Evolutionary conservation across 2,113 vertebrate species (phyloP).

Genomic region (Platichthys flesus): DNA sequence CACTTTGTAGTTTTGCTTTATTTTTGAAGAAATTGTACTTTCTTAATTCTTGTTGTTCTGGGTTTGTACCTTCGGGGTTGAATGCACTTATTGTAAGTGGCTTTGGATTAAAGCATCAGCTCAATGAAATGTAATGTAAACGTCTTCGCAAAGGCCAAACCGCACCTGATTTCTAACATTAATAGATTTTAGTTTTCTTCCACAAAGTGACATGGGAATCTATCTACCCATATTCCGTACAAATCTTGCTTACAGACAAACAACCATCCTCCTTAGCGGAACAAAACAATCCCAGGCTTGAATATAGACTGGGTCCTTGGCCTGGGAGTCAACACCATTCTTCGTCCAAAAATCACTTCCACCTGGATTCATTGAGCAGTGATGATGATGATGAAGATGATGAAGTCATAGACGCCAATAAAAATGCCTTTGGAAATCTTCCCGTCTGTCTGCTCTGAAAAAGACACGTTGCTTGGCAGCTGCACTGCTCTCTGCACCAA

Average conservation of each 20-base stretch:
- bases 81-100: too few relatives aligned
- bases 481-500: background rate
- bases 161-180: too few relatives aligned
- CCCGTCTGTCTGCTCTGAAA: background rate
- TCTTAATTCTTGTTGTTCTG: too few relatives aligned
- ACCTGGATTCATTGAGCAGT: background rate
- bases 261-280: background rate
- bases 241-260: background rate
- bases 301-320: background rate
- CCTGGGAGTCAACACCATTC: background rate
- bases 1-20: too few relatives aligned
- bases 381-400: background rate
- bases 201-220: too few relatives aligned
- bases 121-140: too few relatives aligned
- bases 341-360: background rate
- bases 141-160: too few relatives aligned
- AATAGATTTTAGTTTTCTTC: too few relatives aligned
- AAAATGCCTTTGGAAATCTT: background rate
- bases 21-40: too few relatives aligned
- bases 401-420: background rate
- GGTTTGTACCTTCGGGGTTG: too few relatives aligned
- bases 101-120: too few relatives aligned
- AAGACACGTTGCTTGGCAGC: conserved; percentile 7
- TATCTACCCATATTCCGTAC: too few relatives aligned
- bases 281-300: background rate